A percentile compares a stretch with the other conserved stretches of the same genome.
These are phyloP conservation scores for Camelus bactrianus DNA, from an alignment of 2,113 vertebrate genomes.

Conservation along the genomic window DNA sequence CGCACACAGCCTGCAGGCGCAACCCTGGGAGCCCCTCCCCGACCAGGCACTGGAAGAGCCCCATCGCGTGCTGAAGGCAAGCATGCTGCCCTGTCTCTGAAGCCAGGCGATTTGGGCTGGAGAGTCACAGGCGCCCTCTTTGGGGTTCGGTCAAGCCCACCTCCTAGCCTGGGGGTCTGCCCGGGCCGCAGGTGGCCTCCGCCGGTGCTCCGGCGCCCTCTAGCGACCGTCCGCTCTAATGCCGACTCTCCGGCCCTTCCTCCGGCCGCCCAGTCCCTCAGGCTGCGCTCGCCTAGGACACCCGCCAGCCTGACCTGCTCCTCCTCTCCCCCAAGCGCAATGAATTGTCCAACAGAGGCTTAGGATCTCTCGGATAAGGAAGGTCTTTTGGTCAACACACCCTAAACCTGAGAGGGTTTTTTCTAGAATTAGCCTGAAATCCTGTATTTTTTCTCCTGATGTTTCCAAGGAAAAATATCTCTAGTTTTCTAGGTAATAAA, in stretches of 20 bases:
- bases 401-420: not conserved
- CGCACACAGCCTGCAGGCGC: not conserved
- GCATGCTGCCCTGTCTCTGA: not conserved
- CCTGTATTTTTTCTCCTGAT: not conserved
- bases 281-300: not conserved
- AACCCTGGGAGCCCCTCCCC: too few species aligned
- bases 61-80: not conserved
- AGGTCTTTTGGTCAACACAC: not conserved
- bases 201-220: slow-evolving; percentile 78
- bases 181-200: slow-evolving; percentile 23
- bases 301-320: not conserved
- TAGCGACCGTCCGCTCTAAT: slow-evolving; percentile 62
- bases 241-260: not conserved
- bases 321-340: not conserved
- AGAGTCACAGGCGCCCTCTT: not conserved
- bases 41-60: not conserved
- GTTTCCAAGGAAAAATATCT: slow-evolving; percentile 16
- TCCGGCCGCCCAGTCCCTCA: not conserved
- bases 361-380: not conserved
- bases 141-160: not conserved
- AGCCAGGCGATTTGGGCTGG: not conserved
- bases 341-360: not conserved
- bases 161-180: not conserved
- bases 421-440: slow-evolving; percentile 38
- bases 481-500: not conserved